A percentile compares a stretch with the other conserved stretches of the same genome.
phyloP scores from a whole-genome alignment of 2,113 vertebrate species.

The Papio anubis region DNA sequence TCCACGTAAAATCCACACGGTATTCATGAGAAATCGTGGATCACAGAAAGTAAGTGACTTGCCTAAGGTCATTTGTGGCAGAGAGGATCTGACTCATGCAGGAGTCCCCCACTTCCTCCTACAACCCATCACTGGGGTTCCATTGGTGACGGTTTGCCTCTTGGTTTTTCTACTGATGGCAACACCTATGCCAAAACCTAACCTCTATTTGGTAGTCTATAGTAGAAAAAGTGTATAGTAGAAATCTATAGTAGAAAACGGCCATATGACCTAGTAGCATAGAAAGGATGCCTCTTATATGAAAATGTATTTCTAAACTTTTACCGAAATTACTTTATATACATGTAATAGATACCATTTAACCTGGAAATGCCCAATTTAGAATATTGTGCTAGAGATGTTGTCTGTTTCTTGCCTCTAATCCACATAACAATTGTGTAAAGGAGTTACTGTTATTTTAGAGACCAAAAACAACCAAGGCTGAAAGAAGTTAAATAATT shows the following conservation, averaged over 20 bases:
- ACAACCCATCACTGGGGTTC: neutral
- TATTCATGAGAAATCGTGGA: neutral
- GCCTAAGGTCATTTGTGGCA: neutral
- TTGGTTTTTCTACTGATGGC: neutral
- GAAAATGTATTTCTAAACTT: neutral
- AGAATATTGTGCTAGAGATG: neutral
- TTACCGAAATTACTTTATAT: neutral
- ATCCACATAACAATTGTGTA: neutral
- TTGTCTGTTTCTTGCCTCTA: neutral
- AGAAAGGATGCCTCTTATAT: neutral
- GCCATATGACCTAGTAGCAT: neutral
- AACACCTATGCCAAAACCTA: neutral
- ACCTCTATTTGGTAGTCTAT: neutral
- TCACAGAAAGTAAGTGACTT: neutral
- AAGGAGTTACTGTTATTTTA: neutral
- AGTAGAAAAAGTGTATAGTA: neutral
- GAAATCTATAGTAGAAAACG: neutral
- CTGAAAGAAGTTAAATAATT: neutral
- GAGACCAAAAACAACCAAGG: neutral
- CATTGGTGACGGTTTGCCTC: accelerated
- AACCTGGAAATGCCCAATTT: neutral
- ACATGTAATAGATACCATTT: neutral
- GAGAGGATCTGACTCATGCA: neutral
- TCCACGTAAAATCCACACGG: neutral
- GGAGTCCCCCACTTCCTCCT: neutral